Base-by-base conservation (phyloP, 2,888 invertebrate genomes). In the Phengaris alcon region DNA sequence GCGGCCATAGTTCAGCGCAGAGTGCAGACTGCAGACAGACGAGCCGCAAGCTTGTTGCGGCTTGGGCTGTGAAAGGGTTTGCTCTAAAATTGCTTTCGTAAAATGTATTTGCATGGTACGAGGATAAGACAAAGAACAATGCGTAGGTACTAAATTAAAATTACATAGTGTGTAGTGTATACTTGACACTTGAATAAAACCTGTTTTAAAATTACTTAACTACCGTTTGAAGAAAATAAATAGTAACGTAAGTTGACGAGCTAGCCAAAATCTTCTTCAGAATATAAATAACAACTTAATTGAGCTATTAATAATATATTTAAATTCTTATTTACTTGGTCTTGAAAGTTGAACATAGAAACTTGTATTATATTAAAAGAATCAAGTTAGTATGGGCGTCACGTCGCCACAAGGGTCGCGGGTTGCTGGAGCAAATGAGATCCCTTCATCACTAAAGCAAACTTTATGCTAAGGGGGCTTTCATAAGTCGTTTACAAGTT, bases 401-500 rank as follows among this genome's bases (percentile, higher is more conserved):
- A 69, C 8, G 46, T 68, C 68, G 13, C 69, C n/a, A 15, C 68
- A 5, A 8, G 46, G 46, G 69, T 9, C 48, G 69, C 6, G 48
- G 48, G 68, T 46, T 68, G 68, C 7, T 68, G 13, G n/a, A 48
- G 69, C 48, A 69, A 69, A 69, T 69, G 46, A 69, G 69, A 46
- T n/a, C 69, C 69, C 69, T 69, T 69, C 64, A 12, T 64, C 69
- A 46, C 48, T 48, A 69, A 59, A 15, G 15, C 44, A 64, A 64
- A 64, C 35, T 64, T 64, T 44, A 64, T 35, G 35, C 52, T 52
- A 12, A 9, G 64, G 6, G 22, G 35, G 64, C 35, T n/a, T n/a
- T 64, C 64, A 12, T 64, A 64, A 64, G 64, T 64, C 64, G 13
- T 13, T 64, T 64, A 64, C 13, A 64, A 64, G 64, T 64, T 64